These are phyloP conservation scores for Liopterus haemorrhoidalis DNA, from an alignment of 2,888 invertebrate genomes.

Conservation along the genomic window DNA sequence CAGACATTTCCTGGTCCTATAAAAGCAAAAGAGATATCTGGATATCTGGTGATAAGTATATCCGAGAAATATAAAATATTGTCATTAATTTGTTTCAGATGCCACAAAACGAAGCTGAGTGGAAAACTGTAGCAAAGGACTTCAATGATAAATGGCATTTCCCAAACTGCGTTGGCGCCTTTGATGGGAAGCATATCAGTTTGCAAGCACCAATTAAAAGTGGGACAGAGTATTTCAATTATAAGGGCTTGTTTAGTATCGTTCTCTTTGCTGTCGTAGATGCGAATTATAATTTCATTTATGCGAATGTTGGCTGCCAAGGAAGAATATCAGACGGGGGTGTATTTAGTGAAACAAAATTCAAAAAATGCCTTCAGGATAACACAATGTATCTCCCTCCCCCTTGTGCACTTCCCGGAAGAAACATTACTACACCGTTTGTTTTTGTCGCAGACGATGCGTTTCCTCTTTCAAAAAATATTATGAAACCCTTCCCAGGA, in stretches of 20 bases:
- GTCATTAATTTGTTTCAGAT: no score
- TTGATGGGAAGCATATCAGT: conserved; percentile 16
- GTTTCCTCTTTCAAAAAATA: background rate
- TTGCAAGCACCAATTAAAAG: conserved; percentile 20
- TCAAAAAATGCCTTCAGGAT: background rate
- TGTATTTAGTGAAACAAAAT: background rate
- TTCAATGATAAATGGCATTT: no score
- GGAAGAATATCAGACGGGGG: background rate
- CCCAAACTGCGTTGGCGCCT: conserved; percentile 17
- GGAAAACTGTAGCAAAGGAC: no score
- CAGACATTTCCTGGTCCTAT: no score
- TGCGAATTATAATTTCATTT: background rate
- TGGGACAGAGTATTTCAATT: conserved; percentile 20
- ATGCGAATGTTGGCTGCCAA: background rate
- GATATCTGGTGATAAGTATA: no score
- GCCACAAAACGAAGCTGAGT: no score
- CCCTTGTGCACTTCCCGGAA: background rate
- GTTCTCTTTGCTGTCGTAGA: conserved; percentile 1
- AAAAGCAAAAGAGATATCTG: no score
- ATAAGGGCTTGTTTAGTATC: conserved; percentile 19
- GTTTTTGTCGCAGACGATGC: background rate
- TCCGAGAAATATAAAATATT: no score
- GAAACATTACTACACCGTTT: background rate
- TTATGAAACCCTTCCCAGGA: conserved; percentile 2
- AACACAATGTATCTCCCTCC: background rate